These are phyloP conservation scores for Antidorcas marsupialis DNA, from an alignment of 2,113 vertebrate genomes.

Conservation along the genomic window DNA sequence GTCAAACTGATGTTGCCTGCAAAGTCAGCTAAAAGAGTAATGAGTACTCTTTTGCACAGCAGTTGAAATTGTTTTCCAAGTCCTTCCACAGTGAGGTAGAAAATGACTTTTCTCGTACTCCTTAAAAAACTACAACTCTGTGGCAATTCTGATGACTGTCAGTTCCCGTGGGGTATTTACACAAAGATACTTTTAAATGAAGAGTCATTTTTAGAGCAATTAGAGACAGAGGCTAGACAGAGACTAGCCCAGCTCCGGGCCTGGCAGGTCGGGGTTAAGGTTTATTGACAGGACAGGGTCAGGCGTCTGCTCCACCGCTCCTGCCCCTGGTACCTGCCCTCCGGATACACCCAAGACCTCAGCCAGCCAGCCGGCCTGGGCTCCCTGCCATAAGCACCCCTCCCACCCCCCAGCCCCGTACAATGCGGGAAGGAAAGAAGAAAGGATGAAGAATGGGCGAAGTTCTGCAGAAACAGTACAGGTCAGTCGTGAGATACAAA, in stretches of 20 bases:
- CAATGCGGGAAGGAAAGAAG: neutral
- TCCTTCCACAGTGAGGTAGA: conserved; percentile 35
- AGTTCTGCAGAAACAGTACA: neutral
- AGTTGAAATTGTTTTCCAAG: conserved; percentile 42
- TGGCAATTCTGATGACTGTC: conserved; percentile 52
- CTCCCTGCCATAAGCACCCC: conserved; percentile 49
- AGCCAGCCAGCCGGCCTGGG: neutral
- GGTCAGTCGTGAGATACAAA: conserved; percentile 16
- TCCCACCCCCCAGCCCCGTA: neutral
- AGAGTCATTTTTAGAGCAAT: conserved; percentile 66
- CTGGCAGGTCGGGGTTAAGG: conserved; percentile 59
- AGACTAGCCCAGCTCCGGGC: conserved; percentile 42
- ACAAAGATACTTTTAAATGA: conserved; percentile 69
- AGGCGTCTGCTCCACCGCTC: conserved; percentile 16
- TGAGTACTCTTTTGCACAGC: neutral
- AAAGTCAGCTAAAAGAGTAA: conserved; percentile 24
- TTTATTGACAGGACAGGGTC: conserved; percentile 72
- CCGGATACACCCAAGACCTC: conserved; percentile 60
- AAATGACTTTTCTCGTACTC: conserved; percentile 25
- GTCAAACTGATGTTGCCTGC: conserved; percentile 51
- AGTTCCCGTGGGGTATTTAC: conserved; percentile 65
- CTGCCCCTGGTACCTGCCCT: conserved; percentile 60
- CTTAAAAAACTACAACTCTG: conserved; percentile 36
- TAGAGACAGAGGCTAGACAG: conserved; percentile 61
- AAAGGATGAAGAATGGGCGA: neutral